Evolutionary conservation across 2,113 vertebrate species (phyloP), one percentile per base, ranked within the genome.

Genomic region (Mola mola): DNA sequence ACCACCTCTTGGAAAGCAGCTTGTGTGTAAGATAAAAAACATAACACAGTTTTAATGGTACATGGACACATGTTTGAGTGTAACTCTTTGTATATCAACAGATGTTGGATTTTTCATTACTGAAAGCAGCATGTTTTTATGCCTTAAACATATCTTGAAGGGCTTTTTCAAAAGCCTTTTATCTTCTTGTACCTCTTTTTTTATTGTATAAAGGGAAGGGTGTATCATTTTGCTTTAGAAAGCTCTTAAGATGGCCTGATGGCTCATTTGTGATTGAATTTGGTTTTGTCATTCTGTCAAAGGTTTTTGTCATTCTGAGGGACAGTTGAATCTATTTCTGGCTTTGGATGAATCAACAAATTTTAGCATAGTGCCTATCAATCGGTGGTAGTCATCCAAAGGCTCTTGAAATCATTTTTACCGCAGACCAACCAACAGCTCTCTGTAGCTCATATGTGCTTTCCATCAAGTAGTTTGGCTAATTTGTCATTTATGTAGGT

Each of bases 381-480:
- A 12, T 15, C 44, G 1, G 6, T 53, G 25, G 29, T 33, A 24
- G 43, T 38, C 62, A 66, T 56, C 60, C 43, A 16, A 33, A 57
- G 16, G 41, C 37, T 63, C 36, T 2, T 31, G 47, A 73, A 67
- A 67, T 17, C 42, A 71, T 74, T 4, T 28, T 34, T 20, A 8
- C 61, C 53, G 50, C 21, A 22, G 57, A 60, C 43, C 33, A 34
- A 64, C 57, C 38, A 48, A 57, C 49, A 62, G 44, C 61, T 75
- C 34, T 57, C 72, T n/a, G n/a, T n/a, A n/a, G n/a, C n/a, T n/a
- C n/a, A n/a, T n/a, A n/a, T n/a, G n/a, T n/a, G 66, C 13, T 33
- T 78, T 60, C 66, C 63, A 70, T 79, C 58, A 67, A 76, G 72
- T 52, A 28, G 29, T 57, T 78, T 64, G 57, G 69, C 75, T 67